Percentiles rank a stretch among this genome's conserved stretches.
phyloP scores from a whole-genome alignment of 2,888 invertebrate genomes.

The Lysandra coridon region DNA sequence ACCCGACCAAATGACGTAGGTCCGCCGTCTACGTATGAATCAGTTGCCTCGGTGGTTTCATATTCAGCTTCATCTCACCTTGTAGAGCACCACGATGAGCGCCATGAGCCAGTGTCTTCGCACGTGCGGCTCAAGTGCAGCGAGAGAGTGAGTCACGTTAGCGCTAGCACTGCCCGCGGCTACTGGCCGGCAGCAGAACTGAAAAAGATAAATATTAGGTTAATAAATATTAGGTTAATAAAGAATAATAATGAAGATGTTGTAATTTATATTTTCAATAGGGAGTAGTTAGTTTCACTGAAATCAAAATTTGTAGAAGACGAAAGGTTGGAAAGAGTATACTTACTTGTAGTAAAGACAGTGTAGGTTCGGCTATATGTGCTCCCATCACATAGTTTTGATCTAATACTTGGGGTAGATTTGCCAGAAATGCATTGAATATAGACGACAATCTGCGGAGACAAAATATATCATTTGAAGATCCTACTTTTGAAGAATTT shows the following conservation, averaged over 20 bases:
- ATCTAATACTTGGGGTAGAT: conserved; percentile 95
- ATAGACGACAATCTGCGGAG: conserved; percentile 90
- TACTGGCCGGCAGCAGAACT: conserved; percentile 60
- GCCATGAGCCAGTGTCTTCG: conserved; percentile 96
- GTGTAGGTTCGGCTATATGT: conserved; percentile 90
- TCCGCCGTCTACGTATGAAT: no score
- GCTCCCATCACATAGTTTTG: conserved; percentile 97
- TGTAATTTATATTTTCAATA: no score
- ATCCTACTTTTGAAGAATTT: background rate
- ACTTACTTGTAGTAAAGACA: conserved; percentile 69
- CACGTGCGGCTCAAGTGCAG: conserved; percentile 92
- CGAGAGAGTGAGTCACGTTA: conserved; percentile 85
- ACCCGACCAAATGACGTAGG: background rate
- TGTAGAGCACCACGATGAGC: conserved; percentile 95
- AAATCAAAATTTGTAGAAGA: background rate
- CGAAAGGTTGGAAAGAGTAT: no score
- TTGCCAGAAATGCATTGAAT: conserved; percentile 97
- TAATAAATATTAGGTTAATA: background rate
- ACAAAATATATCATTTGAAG: conserved; percentile 22
- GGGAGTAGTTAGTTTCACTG: background rate
- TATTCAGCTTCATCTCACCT: conserved; percentile 78
- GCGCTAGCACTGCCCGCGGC: conserved; percentile 34
- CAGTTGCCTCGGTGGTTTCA: background rate
- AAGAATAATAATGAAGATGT: background rate
- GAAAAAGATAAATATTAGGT: background rate